phyloP scores from a whole-genome alignment of 2,888 invertebrate genomes.

The Vannuccia rotundouncinata region DNA sequence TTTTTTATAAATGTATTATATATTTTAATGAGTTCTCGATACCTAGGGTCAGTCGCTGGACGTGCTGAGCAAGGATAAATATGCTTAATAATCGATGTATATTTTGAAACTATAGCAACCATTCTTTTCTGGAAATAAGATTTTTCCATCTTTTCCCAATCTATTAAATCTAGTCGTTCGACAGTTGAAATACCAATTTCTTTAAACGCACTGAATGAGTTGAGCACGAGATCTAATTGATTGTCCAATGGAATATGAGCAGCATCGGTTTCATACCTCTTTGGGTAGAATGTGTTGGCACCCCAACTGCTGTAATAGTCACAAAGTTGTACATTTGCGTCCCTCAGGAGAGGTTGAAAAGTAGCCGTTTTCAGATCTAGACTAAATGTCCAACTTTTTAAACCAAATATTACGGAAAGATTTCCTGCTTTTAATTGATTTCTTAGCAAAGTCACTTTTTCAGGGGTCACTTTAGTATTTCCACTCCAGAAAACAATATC shows the following conservation, averaged over 20 bases:
- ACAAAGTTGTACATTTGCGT: background rate
- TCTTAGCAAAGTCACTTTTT: background rate
- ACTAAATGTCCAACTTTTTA: background rate
- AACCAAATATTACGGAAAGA: background rate
- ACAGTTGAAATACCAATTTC: background rate
- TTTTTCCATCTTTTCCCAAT: background rate
- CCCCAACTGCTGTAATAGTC: background rate
- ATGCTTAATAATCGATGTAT: background rate
- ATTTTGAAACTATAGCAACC: background rate
- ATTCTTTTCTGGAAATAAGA: background rate
- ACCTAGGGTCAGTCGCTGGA: background rate
- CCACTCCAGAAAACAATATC: background rate
- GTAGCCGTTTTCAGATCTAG: background rate
- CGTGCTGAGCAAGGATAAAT: background rate
- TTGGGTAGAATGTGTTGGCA: background rate
- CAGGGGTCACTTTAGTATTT: too few species aligned
- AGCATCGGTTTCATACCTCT: background rate
- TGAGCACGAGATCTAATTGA: background rate
- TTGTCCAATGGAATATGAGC: background rate
- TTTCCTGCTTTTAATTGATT: background rate
- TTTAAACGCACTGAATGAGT: background rate
- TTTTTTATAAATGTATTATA: background rate
- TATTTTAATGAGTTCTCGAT: background rate
- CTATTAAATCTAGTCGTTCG: background rate
- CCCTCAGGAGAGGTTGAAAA: background rate